phyloP scores from a whole-genome alignment of 2,797 vertebrate genomes.

The Platalea minor region DNA sequence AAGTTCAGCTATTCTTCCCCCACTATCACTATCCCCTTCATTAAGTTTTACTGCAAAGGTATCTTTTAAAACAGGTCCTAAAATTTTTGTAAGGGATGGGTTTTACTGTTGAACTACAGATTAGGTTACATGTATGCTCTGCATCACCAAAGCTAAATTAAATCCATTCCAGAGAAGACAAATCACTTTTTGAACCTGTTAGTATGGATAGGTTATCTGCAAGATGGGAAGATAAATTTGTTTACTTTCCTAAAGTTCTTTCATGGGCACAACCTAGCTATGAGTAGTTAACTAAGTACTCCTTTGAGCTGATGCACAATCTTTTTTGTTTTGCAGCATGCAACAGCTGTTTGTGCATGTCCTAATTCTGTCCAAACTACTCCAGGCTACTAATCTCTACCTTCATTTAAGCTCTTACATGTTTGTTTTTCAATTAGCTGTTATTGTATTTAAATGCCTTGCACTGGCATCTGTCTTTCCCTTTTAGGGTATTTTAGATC shows the following conservation, averaged over 20 bases:
- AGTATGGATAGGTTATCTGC: background rate
- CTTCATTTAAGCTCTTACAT: background rate
- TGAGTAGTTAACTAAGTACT: background rate
- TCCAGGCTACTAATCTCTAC: background rate
- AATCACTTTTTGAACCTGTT: background rate
- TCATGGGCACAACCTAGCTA: background rate
- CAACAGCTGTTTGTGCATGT: background rate
- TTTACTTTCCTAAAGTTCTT: background rate
- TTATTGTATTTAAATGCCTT: background rate
- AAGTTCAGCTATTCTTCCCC: background rate
- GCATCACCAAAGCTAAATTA: background rate
- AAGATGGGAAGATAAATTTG: background rate
- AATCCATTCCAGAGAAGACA: background rate
- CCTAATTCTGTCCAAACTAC: background rate
- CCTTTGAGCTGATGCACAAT: background rate
- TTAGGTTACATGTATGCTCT: background rate
- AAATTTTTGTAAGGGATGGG: background rate
- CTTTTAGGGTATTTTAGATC: background rate
- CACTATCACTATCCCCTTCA: background rate
- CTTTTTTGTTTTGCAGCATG: background rate
- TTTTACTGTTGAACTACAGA: background rate
- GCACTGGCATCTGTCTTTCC: background rate
- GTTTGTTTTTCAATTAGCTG: background rate
- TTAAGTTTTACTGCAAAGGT: background rate
- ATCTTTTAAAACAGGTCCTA: background rate